Percentiles rank a stretch among this genome's conserved stretches.
Conservation (phyloP, 2,888 invertebrate genomes). For the Flexamia atlantica region DNA sequence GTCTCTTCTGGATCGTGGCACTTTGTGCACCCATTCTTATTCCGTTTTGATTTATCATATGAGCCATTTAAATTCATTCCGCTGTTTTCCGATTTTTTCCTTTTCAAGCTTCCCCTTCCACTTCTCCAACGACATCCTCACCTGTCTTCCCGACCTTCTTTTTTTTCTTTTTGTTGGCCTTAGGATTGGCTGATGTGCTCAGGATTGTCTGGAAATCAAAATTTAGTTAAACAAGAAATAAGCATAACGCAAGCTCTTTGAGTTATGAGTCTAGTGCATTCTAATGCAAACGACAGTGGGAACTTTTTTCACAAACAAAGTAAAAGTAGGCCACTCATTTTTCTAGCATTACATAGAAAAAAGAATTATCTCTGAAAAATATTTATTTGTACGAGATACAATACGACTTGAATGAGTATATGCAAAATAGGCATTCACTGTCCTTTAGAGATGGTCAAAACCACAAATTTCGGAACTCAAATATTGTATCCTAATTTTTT, state of each 20-base stretch:
- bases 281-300: no score
- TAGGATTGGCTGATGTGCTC: conserved; percentile 86
- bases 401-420: no score
- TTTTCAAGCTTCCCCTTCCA: conserved; percentile 65
- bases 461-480: no score
- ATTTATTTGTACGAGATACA: no score
- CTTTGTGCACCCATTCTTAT: conserved; percentile 42
- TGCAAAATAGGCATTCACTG: no score
- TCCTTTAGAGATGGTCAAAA: no score
- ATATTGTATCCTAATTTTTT: no score
- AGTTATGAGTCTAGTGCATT: neutral
- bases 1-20: conserved; percentile 29
- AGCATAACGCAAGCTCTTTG: neutral
- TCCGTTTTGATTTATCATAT: conserved; percentile 35
- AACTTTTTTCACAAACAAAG: no score
- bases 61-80: conserved; percentile 10
- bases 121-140: conserved; percentile 66
- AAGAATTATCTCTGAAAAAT: no score
- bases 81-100: conserved; percentile 30
- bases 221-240: conserved; percentile 2
- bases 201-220: conserved; percentile 81
- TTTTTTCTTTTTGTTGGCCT: conserved; percentile 94
- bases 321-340: no score
- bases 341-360: no score
- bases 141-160: conserved; percentile 80